Evolutionary conservation across 2,113 vertebrate species (phyloP).

Genomic region (Pomatorhinus ruficollis): DNA sequence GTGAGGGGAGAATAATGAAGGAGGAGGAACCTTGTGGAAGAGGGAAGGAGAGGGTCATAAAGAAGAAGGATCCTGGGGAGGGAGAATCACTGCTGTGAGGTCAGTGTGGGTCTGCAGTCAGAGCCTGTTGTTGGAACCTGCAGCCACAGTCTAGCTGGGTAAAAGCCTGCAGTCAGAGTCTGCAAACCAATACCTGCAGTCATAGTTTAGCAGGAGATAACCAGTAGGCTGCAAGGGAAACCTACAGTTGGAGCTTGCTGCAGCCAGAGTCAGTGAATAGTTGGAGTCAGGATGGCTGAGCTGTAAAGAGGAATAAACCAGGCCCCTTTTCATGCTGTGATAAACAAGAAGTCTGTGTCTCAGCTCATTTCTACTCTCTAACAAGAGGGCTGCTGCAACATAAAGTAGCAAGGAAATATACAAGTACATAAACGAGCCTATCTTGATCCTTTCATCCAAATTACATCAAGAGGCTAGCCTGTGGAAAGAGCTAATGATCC

Average conservation of each 20-base stretch:
- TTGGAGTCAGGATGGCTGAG: not conserved
- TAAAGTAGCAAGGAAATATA: not conserved
- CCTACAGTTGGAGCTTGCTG: not conserved
- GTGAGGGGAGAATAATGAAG: not conserved
- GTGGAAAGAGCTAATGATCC: conserved; percentile 26
- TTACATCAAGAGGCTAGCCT: not conserved
- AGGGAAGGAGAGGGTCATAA: not conserved
- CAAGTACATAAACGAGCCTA: not conserved
- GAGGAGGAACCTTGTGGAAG: not conserved
- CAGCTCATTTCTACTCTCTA: not conserved
- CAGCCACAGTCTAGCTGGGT: not conserved
- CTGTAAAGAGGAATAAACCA: not conserved
- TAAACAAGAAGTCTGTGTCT: not conserved
- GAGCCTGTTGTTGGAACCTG: not conserved
- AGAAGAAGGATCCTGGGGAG: not conserved
- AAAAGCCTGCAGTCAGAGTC: not conserved
- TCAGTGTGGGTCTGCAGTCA: not conserved
- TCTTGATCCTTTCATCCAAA: not conserved
- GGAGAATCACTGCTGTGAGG: not conserved
- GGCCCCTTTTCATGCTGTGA: not conserved
- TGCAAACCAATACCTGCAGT: not conserved
- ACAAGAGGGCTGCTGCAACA: not conserved
- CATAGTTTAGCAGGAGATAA: not conserved
- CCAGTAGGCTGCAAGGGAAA: not conserved
- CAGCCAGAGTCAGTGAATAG: not conserved